phyloP scores from a whole-genome alignment of 2,888 invertebrate species.

The Volucella inanis region DNA sequence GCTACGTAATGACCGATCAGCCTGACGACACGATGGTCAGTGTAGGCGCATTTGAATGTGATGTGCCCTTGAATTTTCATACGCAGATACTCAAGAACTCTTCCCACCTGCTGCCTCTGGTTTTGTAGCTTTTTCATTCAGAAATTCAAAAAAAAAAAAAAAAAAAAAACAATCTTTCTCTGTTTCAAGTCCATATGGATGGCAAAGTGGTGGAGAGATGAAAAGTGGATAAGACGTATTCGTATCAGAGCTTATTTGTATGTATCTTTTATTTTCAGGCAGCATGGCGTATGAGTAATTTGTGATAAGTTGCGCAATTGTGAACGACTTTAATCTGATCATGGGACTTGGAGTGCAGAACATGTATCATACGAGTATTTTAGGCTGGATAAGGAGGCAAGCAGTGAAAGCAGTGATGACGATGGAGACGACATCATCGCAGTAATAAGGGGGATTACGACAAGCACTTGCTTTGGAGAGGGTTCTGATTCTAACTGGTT shows the following conservation, averaged over 20 bases:
- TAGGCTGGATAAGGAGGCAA: background rate
- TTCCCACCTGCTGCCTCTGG: constrained; percentile 47
- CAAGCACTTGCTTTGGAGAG: constrained; percentile 1
- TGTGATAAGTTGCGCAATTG: constrained; percentile 46
- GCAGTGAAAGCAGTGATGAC: constrained; percentile 8
- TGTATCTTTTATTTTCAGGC: too few species aligned
- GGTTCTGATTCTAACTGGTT: constrained; percentile 4
- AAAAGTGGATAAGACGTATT: too few species aligned
- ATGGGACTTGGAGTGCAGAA: background rate
- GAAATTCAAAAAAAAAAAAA: constrained; percentile 1
- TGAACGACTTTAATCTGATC: constrained; percentile 17
- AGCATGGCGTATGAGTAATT: background rate
- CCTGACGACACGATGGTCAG: background rate
- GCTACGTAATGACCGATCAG: background rate
- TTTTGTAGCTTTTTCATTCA: constrained; percentile 45
- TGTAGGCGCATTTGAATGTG: constrained; percentile 26
- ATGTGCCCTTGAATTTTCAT: constrained; percentile 51
- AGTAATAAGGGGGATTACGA: constrained; percentile 38
- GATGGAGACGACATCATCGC: background rate
- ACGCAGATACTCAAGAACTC: constrained; percentile 15
- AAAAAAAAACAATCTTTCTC: background rate
- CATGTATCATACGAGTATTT: background rate
- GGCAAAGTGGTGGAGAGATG: too few species aligned
- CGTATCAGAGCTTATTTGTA: too few species aligned
- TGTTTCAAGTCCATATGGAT: too few species aligned